A percentile compares a stretch with the other conserved stretches of the same genome.
Conservation (phyloP, 2,888 invertebrate genomes). For the Pachydiplax longipennis region DNA sequence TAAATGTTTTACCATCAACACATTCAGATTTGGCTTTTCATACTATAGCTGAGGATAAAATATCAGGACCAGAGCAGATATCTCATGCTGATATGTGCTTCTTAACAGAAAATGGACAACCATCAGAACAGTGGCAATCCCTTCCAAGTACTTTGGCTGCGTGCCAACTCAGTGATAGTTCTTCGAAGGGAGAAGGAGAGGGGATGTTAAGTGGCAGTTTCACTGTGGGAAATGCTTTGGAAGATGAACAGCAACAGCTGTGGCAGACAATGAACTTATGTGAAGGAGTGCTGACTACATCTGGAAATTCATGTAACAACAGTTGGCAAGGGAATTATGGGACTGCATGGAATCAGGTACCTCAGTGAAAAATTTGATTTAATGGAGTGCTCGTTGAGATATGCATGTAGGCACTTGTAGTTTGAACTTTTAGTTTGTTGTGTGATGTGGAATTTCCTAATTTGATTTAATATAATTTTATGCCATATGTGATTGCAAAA, state of each 20-base stretch:
- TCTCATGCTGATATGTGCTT: slow-evolving; percentile 26
- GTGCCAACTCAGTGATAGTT: slow-evolving; percentile 67
- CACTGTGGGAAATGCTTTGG: neutral
- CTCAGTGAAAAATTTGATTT: slow-evolving; percentile 9
- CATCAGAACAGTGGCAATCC: slow-evolving; percentile 67
- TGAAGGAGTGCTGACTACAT: slow-evolving; percentile 23
- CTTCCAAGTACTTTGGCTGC: slow-evolving; percentile 71
- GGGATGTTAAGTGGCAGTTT: neutral
- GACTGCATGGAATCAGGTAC: slow-evolving; percentile 62
- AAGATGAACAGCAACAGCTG: slow-evolving; percentile 14
- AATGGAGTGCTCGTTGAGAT: neutral
- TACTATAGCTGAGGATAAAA: slow-evolving; percentile 31
- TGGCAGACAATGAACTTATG: slow-evolving; percentile 24
- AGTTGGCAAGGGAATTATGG: slow-evolving; percentile 24
- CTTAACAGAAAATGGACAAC: slow-evolving; percentile 44
- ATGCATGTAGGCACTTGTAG: slow-evolving; percentile 38
- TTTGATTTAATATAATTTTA: neutral
- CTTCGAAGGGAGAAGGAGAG: neutral
- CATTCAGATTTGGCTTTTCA: slow-evolving; percentile 37
- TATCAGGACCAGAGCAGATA: slow-evolving; percentile 30
- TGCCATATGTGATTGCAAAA: neutral
- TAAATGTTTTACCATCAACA: neutral
- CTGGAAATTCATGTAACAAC: slow-evolving; percentile 23
- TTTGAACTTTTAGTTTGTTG: slow-evolving; percentile 20
- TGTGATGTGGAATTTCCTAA: neutral